These are phyloP conservation scores for Phorcus lineatus DNA, from an alignment of 2,888 invertebrate species.

Conservation along the genomic window DNA sequence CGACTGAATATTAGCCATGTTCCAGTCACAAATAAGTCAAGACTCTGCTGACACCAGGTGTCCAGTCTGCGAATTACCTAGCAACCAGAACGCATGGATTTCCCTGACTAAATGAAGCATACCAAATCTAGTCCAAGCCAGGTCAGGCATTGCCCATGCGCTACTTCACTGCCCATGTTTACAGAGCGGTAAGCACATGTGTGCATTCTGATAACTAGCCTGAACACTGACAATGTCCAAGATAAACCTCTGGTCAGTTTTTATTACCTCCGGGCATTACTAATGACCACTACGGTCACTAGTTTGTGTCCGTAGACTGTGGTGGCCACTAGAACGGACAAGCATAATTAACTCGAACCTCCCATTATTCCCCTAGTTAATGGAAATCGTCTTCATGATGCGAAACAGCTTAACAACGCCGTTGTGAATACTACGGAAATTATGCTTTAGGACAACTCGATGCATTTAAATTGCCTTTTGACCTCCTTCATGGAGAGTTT, in stretches of 20 bases:
- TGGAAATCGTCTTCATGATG: background rate
- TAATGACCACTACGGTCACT: background rate
- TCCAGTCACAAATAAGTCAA: no score
- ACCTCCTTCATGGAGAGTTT: background rate
- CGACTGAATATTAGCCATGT: no score
- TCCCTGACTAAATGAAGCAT: no score
- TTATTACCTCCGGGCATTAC: background rate
- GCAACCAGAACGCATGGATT: no score
- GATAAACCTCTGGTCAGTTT: background rate
- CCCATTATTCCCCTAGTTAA: background rate
- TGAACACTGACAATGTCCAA: background rate
- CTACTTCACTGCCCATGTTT: background rate
- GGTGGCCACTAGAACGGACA: background rate
- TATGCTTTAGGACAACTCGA: background rate
- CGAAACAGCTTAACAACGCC: background rate
- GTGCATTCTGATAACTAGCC: background rate
- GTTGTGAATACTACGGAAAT: background rate
- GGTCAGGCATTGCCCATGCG: no score
- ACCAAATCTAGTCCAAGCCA: no score
- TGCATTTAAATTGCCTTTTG: conserved; percentile 1
- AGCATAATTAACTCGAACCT: conserved; percentile 3
- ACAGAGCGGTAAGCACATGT: background rate
- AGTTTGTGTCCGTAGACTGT: background rate
- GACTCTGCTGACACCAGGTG: no score
- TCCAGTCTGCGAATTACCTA: no score